Conservation (phyloP, 2,113 vertebrate genomes). For the Plectropomus leopardus region DNA sequence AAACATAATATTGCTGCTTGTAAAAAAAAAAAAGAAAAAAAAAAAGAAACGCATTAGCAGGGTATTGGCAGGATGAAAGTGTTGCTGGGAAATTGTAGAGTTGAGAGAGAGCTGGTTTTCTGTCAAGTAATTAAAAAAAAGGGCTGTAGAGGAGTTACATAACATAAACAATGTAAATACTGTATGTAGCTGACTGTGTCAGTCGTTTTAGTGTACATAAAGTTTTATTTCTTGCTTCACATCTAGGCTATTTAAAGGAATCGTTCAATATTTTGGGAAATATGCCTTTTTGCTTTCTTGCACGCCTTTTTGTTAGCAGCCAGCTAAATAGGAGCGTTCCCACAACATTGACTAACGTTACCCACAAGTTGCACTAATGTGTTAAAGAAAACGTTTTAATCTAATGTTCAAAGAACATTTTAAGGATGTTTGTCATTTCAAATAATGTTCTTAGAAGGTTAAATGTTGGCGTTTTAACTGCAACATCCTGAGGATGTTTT, state of each 20-base stretch:
- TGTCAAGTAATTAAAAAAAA: conserved; percentile 41
- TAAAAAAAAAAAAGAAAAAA: conserved; percentile 20
- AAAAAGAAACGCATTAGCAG: background rate
- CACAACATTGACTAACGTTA: too few relatives aligned
- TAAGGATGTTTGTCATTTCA: too few relatives aligned
- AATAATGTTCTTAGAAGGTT: too few relatives aligned
- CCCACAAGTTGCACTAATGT: too few relatives aligned
- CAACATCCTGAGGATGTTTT: too few relatives aligned
- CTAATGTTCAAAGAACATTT: too few relatives aligned
- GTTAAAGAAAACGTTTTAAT: too few relatives aligned
- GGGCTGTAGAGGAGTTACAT: conserved; percentile 53
- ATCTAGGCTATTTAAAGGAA: conserved; percentile 6
- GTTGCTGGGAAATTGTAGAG: conserved; percentile 3
- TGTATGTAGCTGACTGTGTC: conserved; percentile 55
- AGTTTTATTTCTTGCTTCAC: conserved; percentile 11
- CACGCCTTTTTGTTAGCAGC: background rate
- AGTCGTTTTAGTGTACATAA: conserved; percentile 64
- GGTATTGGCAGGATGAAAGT: background rate
- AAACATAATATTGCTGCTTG: conserved; percentile 23
- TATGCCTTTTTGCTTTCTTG: background rate
- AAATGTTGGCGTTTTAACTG: too few relatives aligned
- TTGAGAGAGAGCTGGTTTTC: background rate
- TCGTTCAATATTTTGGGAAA: background rate
- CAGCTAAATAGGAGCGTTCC: too few relatives aligned
- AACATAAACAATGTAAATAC: conserved; percentile 63